Conservation (phyloP, 2,113 vertebrate genomes). For the Petrocephalus microphthalmus region DNA sequence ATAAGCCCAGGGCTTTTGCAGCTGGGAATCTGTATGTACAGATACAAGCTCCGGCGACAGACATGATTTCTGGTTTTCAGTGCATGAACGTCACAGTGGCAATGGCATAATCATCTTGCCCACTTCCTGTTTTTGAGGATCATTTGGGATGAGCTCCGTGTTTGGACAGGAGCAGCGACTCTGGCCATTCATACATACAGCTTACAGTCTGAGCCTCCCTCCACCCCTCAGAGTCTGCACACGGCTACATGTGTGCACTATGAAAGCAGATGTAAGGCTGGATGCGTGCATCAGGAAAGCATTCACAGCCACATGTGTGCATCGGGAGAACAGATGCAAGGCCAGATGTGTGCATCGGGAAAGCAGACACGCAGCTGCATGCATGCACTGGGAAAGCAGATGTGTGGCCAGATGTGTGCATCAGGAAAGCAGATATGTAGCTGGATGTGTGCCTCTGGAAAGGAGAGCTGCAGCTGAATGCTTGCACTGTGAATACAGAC, state of each 20-base stretch:
- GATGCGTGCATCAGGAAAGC: no score
- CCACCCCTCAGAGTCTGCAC: not conserved
- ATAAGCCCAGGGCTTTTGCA: not conserved
- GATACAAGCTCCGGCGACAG: constrained; percentile 51
- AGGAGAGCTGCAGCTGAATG: not conserved
- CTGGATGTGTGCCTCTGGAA: not conserved
- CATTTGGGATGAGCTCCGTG: constrained; percentile 51
- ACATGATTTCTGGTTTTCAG: constrained; percentile 50
- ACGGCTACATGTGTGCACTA: not conserved
- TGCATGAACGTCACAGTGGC: constrained; percentile 48
- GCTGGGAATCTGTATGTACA: constrained; percentile 12
- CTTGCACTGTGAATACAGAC: not conserved
- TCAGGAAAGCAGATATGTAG: not conserved
- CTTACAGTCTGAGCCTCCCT: not conserved
- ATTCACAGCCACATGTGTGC: not conserved
- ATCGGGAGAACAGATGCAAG: no score
- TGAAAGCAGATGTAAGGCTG: not conserved
- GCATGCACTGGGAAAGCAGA: not conserved
- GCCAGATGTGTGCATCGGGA: not conserved
- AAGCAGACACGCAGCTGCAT: not conserved
- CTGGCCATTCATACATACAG: not conserved
- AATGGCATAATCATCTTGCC: constrained; percentile 52
- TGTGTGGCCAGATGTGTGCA: not conserved
- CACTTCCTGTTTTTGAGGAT: constrained; percentile 55
- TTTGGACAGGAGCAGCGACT: not conserved